phyloP scores from a whole-genome alignment of 2,888 invertebrate species.

The Melangyna quadrimaculata region DNA sequence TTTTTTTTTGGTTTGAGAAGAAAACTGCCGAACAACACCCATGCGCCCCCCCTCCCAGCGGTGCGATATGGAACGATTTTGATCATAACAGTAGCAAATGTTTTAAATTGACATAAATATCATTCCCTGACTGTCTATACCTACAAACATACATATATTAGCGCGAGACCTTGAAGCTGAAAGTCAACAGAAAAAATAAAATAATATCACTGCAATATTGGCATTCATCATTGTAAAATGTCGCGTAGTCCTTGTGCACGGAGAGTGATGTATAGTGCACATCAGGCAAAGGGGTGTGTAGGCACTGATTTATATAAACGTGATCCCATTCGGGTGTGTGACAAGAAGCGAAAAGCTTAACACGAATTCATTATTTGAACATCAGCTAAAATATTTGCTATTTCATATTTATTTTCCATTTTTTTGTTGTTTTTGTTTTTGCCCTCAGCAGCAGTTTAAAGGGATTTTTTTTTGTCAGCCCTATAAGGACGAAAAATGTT shows the following conservation, averaged over 20 bases:
- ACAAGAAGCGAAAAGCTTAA: conserved; percentile 42
- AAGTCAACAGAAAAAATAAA: conserved; percentile 37
- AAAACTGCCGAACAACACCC: neutral
- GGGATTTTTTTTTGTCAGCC: conserved; percentile 33
- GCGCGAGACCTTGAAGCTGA: conserved; percentile 48
- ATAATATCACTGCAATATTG: conserved; percentile 54
- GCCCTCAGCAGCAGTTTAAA: neutral
- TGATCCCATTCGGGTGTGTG: conserved; percentile 32
- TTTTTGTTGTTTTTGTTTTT: neutral
- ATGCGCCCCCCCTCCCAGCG: neutral
- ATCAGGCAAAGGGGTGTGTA: conserved; percentile 16
- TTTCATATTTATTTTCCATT: conserved; percentile 42
- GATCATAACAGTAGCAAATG: conserved; percentile 19
- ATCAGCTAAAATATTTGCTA: conserved; percentile 64
- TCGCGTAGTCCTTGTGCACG: conserved; percentile 52
- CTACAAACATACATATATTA: too few relatives aligned
- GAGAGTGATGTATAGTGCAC: too few relatives aligned
- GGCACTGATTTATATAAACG: conserved; percentile 30
- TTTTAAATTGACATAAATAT: conserved; percentile 4
- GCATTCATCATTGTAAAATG: conserved; percentile 54
- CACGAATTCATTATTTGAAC: conserved; percentile 64
- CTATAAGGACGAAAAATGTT: conserved; percentile 28
- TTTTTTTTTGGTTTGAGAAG: conserved; percentile 7
- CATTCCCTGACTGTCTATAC: neutral
- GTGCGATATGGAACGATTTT: conserved; percentile 9